Percentiles rank a stretch among this genome's conserved stretches.
Conservation (phyloP, 1,140 invertebrate genomes). For the Rhizoglyphus robini region DNA sequence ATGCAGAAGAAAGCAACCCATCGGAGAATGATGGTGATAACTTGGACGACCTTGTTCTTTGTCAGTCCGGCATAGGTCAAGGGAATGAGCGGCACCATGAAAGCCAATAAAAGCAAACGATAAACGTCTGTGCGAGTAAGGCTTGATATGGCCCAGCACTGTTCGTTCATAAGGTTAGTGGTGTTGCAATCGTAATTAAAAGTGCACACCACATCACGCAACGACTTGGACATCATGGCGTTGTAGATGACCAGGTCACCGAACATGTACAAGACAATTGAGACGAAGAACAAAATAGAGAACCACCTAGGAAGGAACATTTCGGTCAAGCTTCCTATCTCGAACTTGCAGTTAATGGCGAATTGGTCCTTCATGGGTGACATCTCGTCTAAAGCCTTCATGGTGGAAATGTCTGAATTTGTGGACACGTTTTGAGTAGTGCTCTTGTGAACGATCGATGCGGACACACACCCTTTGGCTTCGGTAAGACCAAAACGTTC, state of each 20-base stretch:
- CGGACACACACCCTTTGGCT: background rate
- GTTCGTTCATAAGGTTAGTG: background rate
- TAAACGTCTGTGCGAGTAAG: background rate
- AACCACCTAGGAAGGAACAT: background rate
- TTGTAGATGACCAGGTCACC: conserved; percentile 5
- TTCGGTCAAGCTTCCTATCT: background rate
- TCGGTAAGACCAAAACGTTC: background rate
- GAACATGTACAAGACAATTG: background rate
- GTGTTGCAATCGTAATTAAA: background rate
- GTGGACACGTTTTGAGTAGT: background rate
- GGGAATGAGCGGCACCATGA: background rate
- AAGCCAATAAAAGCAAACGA: background rate
- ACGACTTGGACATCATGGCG: background rate
- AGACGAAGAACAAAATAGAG: background rate
- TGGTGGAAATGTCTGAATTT: background rate
- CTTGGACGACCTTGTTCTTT: background rate
- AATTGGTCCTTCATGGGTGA: background rate
- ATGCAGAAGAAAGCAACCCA: background rate
- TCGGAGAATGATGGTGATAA: conserved; percentile 2
- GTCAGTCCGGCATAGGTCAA: background rate
- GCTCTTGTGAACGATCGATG: background rate
- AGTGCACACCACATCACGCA: background rate
- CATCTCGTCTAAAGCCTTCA: background rate
- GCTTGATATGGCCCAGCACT: background rate
- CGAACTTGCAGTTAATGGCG: background rate